Percentiles rank a stretch among this genome's conserved stretches.
Conservation (phyloP, 2,797 vertebrate genomes). For the Clarias laeviceps region DNA sequence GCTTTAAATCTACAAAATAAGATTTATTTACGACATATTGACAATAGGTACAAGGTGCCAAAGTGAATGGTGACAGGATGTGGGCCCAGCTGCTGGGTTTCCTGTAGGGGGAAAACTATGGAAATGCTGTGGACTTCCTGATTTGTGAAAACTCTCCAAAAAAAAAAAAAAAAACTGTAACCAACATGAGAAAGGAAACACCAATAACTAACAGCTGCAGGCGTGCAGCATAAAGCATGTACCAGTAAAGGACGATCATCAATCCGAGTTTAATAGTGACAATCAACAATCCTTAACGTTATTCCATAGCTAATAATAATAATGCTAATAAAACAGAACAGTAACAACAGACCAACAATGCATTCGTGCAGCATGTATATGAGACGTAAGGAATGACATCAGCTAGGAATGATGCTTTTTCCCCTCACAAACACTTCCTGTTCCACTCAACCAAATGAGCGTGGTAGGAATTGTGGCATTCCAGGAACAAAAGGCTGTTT, state of each 20-base stretch:
- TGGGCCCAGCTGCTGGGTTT: constrained; percentile 31
- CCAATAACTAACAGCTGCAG: not conserved
- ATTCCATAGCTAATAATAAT: constrained; percentile 40
- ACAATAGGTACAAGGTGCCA: not conserved
- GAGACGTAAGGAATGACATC: constrained; percentile 62
- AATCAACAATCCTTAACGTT: not conserved
- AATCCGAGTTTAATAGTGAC: not conserved
- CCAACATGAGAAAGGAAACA: not conserved
- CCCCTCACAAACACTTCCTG: constrained; percentile 69
- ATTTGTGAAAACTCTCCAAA: not conserved
- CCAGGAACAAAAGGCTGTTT: constrained; percentile 55
- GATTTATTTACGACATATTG: not conserved
- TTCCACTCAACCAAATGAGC: constrained; percentile 60
- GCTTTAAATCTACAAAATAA: not conserved
- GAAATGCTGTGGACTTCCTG: constrained; percentile 35
- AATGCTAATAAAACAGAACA: not conserved
- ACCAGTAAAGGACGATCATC: constrained; percentile 51
- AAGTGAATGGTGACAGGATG: constrained; percentile 24
- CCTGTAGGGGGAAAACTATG: constrained; percentile 25
- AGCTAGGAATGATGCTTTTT: constrained; percentile 60
- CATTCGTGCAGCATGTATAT: not conserved
- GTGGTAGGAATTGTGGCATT: constrained; percentile 49
- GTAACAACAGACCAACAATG: not conserved
- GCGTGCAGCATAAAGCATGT: not conserved
- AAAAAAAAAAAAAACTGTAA: constrained; percentile 6